Evolutionary conservation across 2,888 invertebrate genomes (phyloP).

Genomic region (Raillietiella orientalis): DNA sequence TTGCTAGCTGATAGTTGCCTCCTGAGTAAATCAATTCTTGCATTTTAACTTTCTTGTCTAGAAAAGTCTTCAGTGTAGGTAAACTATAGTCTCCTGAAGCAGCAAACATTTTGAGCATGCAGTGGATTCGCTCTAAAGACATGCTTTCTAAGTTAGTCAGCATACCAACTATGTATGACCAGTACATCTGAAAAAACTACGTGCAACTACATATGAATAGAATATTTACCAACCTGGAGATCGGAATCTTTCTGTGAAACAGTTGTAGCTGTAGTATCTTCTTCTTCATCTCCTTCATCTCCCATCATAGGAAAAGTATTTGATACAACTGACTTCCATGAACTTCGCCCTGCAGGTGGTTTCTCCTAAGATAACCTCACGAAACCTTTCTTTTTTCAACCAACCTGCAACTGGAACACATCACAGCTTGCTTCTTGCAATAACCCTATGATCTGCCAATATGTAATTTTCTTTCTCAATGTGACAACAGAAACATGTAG

Average conservation of each 20-base stretch:
- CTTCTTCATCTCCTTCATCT: slow-evolving; percentile 54
- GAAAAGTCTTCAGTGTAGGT: slow-evolving; percentile 53
- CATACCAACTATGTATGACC: slow-evolving; percentile 94
- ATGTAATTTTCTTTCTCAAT: slow-evolving; percentile 51
- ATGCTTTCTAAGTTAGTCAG: slow-evolving; percentile 70
- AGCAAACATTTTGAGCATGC: slow-evolving; percentile 87
- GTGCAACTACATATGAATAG: too few relatives aligned
- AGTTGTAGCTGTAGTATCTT: slow-evolving; percentile 77
- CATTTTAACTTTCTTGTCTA: slow-evolving; percentile 70
- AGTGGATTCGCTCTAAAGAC: slow-evolving; percentile 67
- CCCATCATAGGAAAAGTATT: too few relatives aligned
- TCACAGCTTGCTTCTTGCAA: slow-evolving; percentile 13
- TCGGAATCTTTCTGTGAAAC: slow-evolving; percentile 81
- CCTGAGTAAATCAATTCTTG: slow-evolving; percentile 54
- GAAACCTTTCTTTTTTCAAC: too few relatives aligned
- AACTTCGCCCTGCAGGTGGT: too few relatives aligned
- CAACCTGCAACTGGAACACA: too few relatives aligned
- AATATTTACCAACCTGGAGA: slow-evolving; percentile 23
- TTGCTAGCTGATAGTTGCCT: slow-evolving; percentile 59
- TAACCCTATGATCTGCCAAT: slow-evolving; percentile 58
- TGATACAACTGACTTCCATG: too few relatives aligned
- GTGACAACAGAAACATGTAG: slow-evolving; percentile 64
- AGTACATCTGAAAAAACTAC: slow-evolving; percentile 29
- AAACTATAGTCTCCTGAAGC: slow-evolving; percentile 73
- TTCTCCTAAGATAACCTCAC: too few relatives aligned